phyloP scores from a whole-genome alignment of 2,797 vertebrate genomes.

The Sandelia bainsii region DNA sequence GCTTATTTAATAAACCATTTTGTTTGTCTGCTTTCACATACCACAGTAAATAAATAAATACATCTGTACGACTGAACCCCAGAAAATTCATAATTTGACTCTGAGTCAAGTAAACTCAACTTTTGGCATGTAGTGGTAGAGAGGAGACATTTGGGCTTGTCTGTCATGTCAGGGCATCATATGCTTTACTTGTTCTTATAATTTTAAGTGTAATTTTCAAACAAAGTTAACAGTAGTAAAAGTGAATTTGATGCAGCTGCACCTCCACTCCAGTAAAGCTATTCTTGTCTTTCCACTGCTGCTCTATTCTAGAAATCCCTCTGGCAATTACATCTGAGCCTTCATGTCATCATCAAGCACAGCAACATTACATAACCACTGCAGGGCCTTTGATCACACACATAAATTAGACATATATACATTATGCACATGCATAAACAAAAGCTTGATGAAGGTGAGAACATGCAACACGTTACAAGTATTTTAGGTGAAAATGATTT shows the following conservation, averaged over 20 bases:
- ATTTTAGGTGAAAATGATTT: background rate
- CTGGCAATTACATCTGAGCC: conserved; percentile 49
- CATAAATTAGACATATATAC: conserved; percentile 22
- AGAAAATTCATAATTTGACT: background rate
- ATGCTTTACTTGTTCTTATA: background rate
- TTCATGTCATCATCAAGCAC: conserved; percentile 51
- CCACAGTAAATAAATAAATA: background rate
- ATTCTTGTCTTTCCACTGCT: conserved; percentile 43
- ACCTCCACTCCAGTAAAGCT: conserved; percentile 15
- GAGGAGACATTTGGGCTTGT: background rate
- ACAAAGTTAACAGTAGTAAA: background rate
- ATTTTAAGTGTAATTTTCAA: background rate
- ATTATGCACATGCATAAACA: conserved; percentile 7
- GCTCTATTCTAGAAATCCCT: conserved; percentile 64
- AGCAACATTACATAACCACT: conserved; percentile 74
- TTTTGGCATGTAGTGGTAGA: background rate
- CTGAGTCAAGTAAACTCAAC: background rate
- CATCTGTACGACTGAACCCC: too few species aligned
- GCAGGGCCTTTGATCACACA: conserved; percentile 13
- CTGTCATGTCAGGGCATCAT: background rate
- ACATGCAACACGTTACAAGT: background rate
- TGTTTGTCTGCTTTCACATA: background rate
- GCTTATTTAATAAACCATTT: too few species aligned
- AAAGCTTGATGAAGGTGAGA: background rate
- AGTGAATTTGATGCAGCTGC: background rate